phyloP scores from a whole-genome alignment of 1,140 invertebrate species.

The Apolygus lucorum region DNA sequence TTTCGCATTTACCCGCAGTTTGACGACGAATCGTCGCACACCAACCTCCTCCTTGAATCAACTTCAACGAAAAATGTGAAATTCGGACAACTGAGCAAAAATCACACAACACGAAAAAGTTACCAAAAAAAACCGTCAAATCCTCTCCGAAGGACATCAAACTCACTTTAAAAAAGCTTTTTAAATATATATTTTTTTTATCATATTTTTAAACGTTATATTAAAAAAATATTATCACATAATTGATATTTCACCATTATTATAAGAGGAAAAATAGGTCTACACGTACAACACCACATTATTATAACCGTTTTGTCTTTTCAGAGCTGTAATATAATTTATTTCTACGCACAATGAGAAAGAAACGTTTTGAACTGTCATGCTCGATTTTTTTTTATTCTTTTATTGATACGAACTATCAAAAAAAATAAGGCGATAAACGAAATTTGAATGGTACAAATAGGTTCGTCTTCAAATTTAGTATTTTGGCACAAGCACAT shows the following conservation, averaged over 20 bases:
- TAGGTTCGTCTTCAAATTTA: not conserved
- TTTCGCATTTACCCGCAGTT: no score
- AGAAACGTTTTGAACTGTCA: not conserved
- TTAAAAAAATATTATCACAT: conserved; percentile 16
- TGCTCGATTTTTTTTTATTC: no score
- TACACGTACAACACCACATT: not conserved
- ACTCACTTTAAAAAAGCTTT: not conserved
- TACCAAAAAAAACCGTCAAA: not conserved
- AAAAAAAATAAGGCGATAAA: not conserved
- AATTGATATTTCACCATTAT: conserved; percentile 10
- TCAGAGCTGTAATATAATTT: no score
- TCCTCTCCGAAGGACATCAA: not conserved
- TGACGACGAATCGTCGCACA: not conserved
- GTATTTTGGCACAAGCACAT: not conserved
- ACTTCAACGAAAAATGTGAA: not conserved
- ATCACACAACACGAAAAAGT: not conserved
- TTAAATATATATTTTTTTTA: not conserved
- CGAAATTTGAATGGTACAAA: not conserved
- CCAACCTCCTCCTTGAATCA: no score
- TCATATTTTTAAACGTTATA: not conserved
- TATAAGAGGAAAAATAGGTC: not conserved
- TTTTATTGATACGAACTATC: no score
- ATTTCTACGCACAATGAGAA: not conserved
- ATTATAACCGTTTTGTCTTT: not conserved
- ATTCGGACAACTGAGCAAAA: not conserved